Conservation (phyloP, 2,113 vertebrate species). For the Stegastes partitus region DNA sequence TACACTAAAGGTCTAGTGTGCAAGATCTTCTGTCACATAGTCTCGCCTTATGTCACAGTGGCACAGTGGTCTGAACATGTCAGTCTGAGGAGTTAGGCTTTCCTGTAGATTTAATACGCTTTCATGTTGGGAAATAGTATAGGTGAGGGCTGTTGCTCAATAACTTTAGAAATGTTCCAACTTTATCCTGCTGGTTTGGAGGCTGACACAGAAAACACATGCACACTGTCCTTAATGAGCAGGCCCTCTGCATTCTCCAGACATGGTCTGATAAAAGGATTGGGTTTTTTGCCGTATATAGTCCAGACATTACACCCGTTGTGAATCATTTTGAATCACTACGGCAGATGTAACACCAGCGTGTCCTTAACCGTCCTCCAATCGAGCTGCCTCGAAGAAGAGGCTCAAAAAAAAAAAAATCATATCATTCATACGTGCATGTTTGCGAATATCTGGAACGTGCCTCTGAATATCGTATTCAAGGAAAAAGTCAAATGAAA, state of each 20-base stretch:
- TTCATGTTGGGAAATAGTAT: not conserved
- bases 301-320: not conserved
- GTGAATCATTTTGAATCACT: not conserved
- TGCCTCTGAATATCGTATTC: not conserved
- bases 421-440: not conserved
- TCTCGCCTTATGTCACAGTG: too few relatives aligned
- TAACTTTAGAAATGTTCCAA: too few relatives aligned
- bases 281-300: not conserved
- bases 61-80: too few relatives aligned
- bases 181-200: not conserved
- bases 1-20: too few relatives aligned
- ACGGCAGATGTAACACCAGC: not conserved
- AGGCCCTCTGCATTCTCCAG: too few relatives aligned
- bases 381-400: not conserved
- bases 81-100: not conserved
- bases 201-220: not conserved
- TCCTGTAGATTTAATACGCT: not conserved
- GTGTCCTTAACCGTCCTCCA: not conserved
- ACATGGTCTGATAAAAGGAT: too few relatives aligned
- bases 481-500: slow-evolving; percentile 1
- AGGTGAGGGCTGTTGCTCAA: too few relatives aligned
- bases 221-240: not conserved
- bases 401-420: not conserved
- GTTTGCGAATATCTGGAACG: slow-evolving; percentile 13
- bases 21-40: too few relatives aligned